Conservation (phyloP, 2,113 vertebrate species). For the Lycocorax pyrrhopterus region DNA sequence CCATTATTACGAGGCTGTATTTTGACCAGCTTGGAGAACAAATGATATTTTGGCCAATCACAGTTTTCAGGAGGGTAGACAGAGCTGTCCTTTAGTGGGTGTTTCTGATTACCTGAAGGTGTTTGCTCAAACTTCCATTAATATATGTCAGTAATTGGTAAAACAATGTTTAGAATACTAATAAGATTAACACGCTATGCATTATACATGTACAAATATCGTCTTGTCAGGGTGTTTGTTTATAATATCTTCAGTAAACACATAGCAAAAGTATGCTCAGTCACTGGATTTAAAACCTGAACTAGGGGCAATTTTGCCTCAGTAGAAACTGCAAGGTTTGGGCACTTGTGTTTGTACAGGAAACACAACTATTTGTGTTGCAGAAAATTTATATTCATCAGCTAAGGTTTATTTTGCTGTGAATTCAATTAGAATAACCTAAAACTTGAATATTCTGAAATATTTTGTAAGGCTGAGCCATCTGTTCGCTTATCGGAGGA, state of each 20-base stretch:
- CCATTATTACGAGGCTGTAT: constrained; percentile 27
- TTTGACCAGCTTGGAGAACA: constrained; percentile 37
- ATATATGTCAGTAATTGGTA: constrained; percentile 13
- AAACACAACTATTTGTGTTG: neutral
- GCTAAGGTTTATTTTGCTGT: neutral
- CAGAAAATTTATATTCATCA: neutral
- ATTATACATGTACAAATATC: constrained; percentile 17
- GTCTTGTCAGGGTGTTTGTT: neutral
- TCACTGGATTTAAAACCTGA: neutral
- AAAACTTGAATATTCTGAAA: constrained; percentile 1
- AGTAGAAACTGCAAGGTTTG: neutral
- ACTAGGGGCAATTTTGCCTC: neutral
- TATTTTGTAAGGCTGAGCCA: neutral
- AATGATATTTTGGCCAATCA: constrained; percentile 32
- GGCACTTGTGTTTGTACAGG: neutral
- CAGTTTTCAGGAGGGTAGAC: neutral
- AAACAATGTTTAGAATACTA: neutral
- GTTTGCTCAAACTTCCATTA: constrained; percentile 30
- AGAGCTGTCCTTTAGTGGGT: neutral
- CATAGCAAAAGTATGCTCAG: neutral
- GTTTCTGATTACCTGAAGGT: constrained; percentile 34
- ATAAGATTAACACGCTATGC: neutral
- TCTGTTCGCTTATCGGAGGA: neutral
- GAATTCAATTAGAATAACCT: neutral
- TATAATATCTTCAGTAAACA: constrained; percentile 8